These are phyloP conservation scores for Pseudopleuronectes americanus DNA, from an alignment of 2,797 vertebrate species.

Conservation along the genomic window DNA sequence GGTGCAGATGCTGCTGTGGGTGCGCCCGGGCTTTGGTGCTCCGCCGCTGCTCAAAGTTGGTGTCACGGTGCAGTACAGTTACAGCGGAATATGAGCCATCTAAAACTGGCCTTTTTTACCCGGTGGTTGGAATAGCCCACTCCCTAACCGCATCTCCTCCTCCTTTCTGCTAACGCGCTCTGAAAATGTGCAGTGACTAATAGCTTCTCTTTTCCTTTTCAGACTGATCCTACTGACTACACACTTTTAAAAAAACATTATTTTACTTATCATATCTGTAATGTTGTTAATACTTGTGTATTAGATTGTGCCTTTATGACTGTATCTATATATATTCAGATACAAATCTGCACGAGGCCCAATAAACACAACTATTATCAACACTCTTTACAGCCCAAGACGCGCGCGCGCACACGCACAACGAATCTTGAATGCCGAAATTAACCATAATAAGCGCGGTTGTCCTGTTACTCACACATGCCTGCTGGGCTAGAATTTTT, in stretches of 20 bases:
- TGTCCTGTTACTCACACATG: constrained; percentile 49
- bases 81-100: constrained; percentile 81
- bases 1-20: constrained; percentile 68
- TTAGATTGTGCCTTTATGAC: not conserved
- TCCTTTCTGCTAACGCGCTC: constrained; percentile 75
- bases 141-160: constrained; percentile 86
- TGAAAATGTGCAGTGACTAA: constrained; percentile 60
- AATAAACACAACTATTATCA: constrained; percentile 19
- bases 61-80: constrained; percentile 78
- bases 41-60: constrained; percentile 65
- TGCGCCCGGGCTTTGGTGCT: constrained; percentile 67
- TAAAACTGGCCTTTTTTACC: constrained; percentile 81
- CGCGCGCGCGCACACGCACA: constrained; percentile 3
- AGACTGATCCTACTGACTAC: constrained; percentile 4
- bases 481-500: constrained; percentile 52
- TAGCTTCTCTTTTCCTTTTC: constrained; percentile 42
- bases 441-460: constrained; percentile 28
- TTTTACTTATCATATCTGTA: not conserved
- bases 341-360: not conserved
- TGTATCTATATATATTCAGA: not conserved
- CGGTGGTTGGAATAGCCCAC: constrained; percentile 82
- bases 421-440: constrained; percentile 3
- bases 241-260: not conserved
- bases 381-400: not conserved
- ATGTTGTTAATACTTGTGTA: not conserved